Percentiles rank a stretch among this genome's conserved stretches.
Conservation (phyloP, 2,113 vertebrate genomes). For the Fregata magnificens region DNA sequence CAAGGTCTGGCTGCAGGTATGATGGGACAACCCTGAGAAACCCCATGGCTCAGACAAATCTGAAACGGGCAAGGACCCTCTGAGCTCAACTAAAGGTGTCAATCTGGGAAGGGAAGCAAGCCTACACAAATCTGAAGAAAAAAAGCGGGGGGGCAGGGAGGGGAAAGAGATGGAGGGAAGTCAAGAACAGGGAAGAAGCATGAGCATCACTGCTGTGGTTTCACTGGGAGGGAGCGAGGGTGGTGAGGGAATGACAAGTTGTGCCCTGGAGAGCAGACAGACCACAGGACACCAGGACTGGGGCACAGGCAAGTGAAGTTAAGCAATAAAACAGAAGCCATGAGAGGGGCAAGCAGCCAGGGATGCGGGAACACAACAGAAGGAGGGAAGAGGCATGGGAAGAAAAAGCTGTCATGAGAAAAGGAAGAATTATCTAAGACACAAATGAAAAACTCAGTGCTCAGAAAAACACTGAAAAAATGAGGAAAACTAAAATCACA, state of each 20-base stretch:
- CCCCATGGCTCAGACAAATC: fast-evolving
- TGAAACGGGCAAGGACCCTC: not conserved
- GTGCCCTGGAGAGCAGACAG: not conserved
- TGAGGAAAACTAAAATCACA: not conserved
- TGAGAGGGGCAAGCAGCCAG: not conserved
- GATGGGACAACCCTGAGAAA: not conserved
- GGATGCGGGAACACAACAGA: not conserved
- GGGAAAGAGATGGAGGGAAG: not conserved
- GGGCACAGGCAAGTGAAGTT: not conserved
- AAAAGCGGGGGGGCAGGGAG: too few relatives aligned
- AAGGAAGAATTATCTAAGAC: not conserved
- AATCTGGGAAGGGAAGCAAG: not conserved
- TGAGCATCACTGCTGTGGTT: not conserved
- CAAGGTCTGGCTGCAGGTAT: not conserved
- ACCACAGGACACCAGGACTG: not conserved
- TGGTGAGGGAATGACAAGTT: not conserved
- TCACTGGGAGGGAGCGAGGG: not conserved
- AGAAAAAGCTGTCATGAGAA: not conserved
- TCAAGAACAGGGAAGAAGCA: not conserved
- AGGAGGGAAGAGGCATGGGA: not conserved
- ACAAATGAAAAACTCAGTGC: not conserved
- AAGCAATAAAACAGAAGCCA: not conserved
- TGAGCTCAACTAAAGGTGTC: not conserved
- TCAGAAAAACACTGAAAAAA: not conserved
- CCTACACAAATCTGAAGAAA: not conserved